Evolutionary conservation across 2,888 invertebrate species (phyloP), one percentile per base, ranked within the genome.

Genomic region (Antheraea yamamai): DNA sequence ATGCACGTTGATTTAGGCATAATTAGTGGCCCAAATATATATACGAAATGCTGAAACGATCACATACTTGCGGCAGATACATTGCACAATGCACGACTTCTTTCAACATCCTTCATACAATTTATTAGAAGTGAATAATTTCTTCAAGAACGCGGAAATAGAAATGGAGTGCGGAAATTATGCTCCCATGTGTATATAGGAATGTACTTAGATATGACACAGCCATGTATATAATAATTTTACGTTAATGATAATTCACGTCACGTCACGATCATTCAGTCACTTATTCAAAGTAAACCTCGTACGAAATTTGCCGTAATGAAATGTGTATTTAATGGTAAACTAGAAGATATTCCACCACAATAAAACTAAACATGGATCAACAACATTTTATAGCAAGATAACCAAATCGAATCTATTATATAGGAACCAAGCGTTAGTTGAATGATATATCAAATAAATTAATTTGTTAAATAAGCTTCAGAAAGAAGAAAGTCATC

Each of bases 151-250:
- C 86, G 73, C 73, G 75, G 88, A 87, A 88, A 85, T 82, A 87
- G 89, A 85, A 89, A 87, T 80, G 88, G 90, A 88, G 90, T 90
- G 92, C 87, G 88, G 88, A 92, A 89, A 91, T 83, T 81, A 87
- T 84, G 87, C 88, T 90, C 91, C 87, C 85, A 85, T 80, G 75
- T 82, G 80, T 84, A 78, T 80, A 81, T 81, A 89, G 90, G 90
- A 91, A 92, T 91, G 93, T 88, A 90, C 93, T 94, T 92, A 92
- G 89, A 83, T 90, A 92, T 91, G 83, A 89, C 94, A 94, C 93
- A 94, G 93, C 93, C 92, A 87, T 80, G 81, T 81, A 75, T 39
- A 39, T 74, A 55, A 71, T 66, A 68, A 74, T 30, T 23, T 55
- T 30, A 74, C 52, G 8, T 55, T 35, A 61, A n/a, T 55, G 14